Conservation (phyloP, 2,113 vertebrate genomes). For the Meleagris gallopavo region DNA sequence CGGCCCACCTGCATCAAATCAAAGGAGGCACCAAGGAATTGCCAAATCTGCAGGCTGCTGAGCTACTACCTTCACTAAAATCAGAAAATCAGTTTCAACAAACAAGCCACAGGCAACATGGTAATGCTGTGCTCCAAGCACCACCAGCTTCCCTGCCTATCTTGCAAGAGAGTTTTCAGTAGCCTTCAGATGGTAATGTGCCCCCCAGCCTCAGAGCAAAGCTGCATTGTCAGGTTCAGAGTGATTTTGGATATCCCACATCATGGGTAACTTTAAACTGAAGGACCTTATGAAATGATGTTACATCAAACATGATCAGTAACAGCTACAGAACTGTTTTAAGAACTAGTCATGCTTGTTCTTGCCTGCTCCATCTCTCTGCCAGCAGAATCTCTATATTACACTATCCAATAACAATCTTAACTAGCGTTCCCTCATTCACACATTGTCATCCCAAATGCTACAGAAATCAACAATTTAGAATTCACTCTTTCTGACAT, state of each 20-base stretch:
- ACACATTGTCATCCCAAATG: not conserved
- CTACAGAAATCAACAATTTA: conserved; percentile 17
- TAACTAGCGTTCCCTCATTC: not conserved
- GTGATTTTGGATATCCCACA: not conserved
- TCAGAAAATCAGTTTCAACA: not conserved
- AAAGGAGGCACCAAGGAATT: not conserved
- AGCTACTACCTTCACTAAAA: not conserved
- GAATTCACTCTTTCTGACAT: not conserved
- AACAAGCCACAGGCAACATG: not conserved
- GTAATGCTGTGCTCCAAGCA: not conserved
- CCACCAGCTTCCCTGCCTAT: not conserved
- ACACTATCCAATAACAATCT: not conserved
- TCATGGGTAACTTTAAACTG: not conserved
- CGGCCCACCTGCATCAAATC: not conserved
- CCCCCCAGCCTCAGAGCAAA: not conserved
- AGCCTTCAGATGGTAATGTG: fast-evolving
- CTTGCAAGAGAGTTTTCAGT: not conserved
- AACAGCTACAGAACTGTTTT: not conserved
- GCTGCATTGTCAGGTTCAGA: not conserved
- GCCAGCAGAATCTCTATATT: not conserved
- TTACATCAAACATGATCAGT: not conserved
- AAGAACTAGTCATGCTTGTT: not conserved
- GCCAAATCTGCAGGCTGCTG: not conserved
- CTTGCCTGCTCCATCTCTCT: not conserved
- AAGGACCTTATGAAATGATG: not conserved